A percentile compares a stretch with the other conserved stretches of the same genome.
Evolutionary conservation across 2,113 vertebrate species (phyloP).

Genomic region (Scomber colias): DNA sequence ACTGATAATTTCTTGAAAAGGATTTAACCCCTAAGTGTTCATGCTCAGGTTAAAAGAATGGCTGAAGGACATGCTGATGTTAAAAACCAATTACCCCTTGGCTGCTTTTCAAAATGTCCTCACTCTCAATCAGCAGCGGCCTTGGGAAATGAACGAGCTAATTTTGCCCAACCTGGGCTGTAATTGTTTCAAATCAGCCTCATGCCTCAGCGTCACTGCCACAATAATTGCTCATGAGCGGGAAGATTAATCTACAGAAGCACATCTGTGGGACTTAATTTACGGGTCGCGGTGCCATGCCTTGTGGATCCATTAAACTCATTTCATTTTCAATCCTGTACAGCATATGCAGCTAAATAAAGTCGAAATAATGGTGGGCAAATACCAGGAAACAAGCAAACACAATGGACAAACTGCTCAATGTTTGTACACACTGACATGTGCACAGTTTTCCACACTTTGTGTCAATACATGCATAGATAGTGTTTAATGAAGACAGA

Average conservation of each 20-base stretch:
- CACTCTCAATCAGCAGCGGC: conserved; percentile 61
- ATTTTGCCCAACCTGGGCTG: conserved; percentile 75
- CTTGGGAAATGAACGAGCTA: conserved; percentile 70
- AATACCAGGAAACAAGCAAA: conserved; percentile 32
- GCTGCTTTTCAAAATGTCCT: conserved; percentile 63
- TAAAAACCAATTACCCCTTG: conserved; percentile 63
- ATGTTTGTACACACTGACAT: conserved; percentile 24
- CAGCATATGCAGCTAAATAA: conserved; percentile 61
- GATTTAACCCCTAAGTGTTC: conserved; percentile 3
- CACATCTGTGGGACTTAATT: conserved; percentile 84
- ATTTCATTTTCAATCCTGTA: conserved; percentile 60
- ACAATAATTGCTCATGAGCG: conserved; percentile 78
- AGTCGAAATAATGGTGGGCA: conserved; percentile 47
- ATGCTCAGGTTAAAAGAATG: conserved; percentile 25
- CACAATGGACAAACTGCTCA: conserved; percentile 9
- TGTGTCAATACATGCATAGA: not conserved
- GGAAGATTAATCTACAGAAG: conserved; percentile 84
- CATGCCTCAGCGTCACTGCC: conserved; percentile 69
- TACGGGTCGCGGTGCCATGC: conserved; percentile 64
- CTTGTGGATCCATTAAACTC: conserved; percentile 72
- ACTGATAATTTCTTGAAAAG: not conserved
- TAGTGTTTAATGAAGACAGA: not conserved
- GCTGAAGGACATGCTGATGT: conserved; percentile 44
- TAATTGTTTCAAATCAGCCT: conserved; percentile 86
- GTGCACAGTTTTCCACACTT: not conserved